These are phyloP conservation scores for Calidris pugnax DNA, from an alignment of 2,113 vertebrate genomes.

Conservation along the genomic window DNA sequence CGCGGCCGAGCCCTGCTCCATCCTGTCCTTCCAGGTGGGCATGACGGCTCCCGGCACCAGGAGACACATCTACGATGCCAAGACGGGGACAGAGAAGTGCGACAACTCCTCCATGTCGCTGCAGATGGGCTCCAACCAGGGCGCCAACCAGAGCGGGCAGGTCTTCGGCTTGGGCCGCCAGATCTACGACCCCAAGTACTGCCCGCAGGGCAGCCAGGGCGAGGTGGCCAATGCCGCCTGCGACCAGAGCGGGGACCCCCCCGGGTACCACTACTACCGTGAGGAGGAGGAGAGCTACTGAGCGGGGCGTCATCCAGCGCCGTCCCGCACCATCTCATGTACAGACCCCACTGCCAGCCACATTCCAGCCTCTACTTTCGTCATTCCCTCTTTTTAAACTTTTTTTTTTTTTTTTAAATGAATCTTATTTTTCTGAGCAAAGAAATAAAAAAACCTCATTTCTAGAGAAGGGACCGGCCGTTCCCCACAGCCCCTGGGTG, in stretches of 20 bases:
- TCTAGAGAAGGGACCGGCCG: background rate
- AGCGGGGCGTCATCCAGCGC: background rate
- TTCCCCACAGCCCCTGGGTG: background rate
- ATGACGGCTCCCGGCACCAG: conserved; percentile 95
- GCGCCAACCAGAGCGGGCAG: conserved; percentile 91
- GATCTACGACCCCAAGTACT: conserved; percentile 95
- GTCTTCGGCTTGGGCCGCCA: conserved; percentile 93
- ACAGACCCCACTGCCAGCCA: background rate
- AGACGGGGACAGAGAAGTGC: conserved; percentile 88
- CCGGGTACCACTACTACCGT: conserved; percentile 3
- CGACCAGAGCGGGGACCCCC: background rate
- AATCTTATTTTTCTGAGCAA: conserved; percentile 35
- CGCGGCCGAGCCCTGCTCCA: background rate
- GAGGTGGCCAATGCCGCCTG: background rate
- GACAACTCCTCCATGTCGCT: conserved; percentile 94
- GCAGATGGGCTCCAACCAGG: conserved; percentile 92
- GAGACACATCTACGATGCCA: conserved; percentile 90
- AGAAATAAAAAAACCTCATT: background rate
- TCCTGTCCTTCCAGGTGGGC: conserved; percentile 79
- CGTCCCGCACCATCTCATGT: accelerated
- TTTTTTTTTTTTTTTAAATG: background rate
- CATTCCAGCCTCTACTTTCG: background rate
- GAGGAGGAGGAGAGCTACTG: conserved; percentile 73
- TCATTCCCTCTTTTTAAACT: conserved; percentile 6
- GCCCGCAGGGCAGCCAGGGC: conserved; percentile 73